phyloP scores from a whole-genome alignment of 2,888 invertebrate species.

The Papilio protenor region DNA sequence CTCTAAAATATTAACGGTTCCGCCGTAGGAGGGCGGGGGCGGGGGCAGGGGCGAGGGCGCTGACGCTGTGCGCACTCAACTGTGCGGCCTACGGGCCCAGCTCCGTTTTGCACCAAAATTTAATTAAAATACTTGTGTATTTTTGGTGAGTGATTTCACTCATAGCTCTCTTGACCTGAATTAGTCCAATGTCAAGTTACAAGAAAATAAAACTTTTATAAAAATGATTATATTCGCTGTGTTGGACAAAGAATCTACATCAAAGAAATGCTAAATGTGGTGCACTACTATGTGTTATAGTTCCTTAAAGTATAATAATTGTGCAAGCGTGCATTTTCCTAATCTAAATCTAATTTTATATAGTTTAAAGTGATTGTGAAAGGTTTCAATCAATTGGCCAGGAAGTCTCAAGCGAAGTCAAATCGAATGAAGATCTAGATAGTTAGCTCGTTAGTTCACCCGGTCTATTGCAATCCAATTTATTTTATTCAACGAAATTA shows the following conservation, averaged over 20 bases:
- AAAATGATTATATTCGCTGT: background rate
- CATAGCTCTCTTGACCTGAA: background rate
- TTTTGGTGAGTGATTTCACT: constrained; percentile 15
- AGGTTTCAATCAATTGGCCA: background rate
- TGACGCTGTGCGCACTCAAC: constrained; percentile 7
- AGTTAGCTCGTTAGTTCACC: constrained; percentile 22
- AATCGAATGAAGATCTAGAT: constrained; percentile 29
- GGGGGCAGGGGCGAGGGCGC: background rate
- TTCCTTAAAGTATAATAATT: background rate
- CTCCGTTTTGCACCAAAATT: constrained; percentile 7
- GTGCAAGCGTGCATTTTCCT: background rate
- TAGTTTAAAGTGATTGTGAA: background rate
- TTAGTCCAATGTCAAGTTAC: background rate
- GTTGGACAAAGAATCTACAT: background rate
- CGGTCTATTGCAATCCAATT: constrained; percentile 31
- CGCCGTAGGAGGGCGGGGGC: background rate
- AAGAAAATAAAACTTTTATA: background rate
- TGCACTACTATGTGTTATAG: background rate
- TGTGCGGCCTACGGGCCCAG: background rate
- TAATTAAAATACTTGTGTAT: constrained; percentile 28
- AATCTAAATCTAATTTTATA: background rate
- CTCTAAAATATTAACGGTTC: constrained; percentile 26
- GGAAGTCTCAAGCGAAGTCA: background rate
- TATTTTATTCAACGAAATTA: constrained; percentile 39
- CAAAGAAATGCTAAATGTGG: background rate